Evolutionary conservation across 2,113 vertebrate genomes (phyloP).

Genomic region (Zosterops japonicus): DNA sequence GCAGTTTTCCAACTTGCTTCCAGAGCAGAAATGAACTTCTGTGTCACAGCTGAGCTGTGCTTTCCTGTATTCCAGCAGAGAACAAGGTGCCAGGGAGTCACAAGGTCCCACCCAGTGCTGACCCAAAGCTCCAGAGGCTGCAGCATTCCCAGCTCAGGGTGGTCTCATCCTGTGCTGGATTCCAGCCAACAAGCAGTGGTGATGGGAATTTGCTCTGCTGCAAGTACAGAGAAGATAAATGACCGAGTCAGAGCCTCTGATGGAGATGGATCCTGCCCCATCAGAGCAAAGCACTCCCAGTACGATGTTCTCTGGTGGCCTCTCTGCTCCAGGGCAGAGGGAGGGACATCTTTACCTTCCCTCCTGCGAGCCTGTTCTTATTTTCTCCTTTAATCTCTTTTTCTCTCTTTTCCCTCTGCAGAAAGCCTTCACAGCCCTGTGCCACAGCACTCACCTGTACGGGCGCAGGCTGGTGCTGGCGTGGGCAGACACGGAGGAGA

Average conservation of each 20-base stretch:
- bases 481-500: slow-evolving; percentile 91
- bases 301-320: not conserved
- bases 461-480: slow-evolving; percentile 93
- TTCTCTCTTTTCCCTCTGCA: not conserved
- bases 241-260: not conserved
- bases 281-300: not conserved
- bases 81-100: accelerated
- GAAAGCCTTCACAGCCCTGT: slow-evolving; percentile 92
- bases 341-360: not conserved
- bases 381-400: not conserved
- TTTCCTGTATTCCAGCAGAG: not conserved
- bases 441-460: slow-evolving; percentile 97
- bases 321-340: not conserved
- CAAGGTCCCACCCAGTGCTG: accelerated
- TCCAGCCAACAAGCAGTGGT: not conserved
- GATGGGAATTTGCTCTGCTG: not conserved
- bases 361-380: not conserved
- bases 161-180: not conserved
- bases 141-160: not conserved
- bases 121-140: not conserved
- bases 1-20: not conserved
- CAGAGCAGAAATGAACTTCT: not conserved
- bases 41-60: not conserved
- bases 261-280: slow-evolving; percentile 41
- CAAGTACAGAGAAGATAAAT: not conserved